Base-by-base conservation (phyloP, 2,888 invertebrate genomes). In the Mythimna lalbum region DNA sequence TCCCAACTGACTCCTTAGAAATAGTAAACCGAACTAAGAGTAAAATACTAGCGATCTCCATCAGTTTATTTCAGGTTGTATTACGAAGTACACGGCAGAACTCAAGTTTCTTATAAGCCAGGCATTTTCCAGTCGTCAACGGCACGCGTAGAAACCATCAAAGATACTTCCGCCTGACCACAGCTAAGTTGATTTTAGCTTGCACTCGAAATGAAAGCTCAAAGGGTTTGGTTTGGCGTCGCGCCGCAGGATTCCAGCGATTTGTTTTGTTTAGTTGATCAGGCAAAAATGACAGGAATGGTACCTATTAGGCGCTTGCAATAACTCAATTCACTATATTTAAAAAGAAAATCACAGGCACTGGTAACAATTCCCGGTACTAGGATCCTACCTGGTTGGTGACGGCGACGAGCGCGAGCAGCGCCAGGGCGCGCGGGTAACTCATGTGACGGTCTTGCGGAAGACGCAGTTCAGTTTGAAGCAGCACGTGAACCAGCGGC, bases 401-500 rank as follows among this genome's bases (percentile, higher is more conserved):
- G 78, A 85, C 17, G 21, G 83, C 85, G 19, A 89, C 73, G 0
- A 89, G 70, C 60, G 85, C 73, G 33, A 88, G 76, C 63, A 86
- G 75, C 57, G 83, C 84, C 12, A 82, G 76, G 70, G 75, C 80
- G 64, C 79, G 68, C 31, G 52, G 27, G 60, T 47, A 70, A 66
- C 65, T 72, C 70, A 81, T 79, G 68, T 39, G 52, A 76, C 71
- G 60, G 79, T 79, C 65, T 63, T 78, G 64, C 76, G 80, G 63
- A 85, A 90, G 21, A 75, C 71, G 78, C 92, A 92, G 79, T 86
- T 89, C 73, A 91, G 91, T 6, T 71, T 62, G 69, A 80, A 88
- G 82, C 93, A 93, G 76, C 92, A 92, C 53, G 76, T 70, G 68
- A 91, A 73, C 90, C 89, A 90, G 69, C 86, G 75, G 59, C 88